phyloP scores from a whole-genome alignment of 2,113 vertebrate species.

The Cranoglanis bouderius region DNA sequence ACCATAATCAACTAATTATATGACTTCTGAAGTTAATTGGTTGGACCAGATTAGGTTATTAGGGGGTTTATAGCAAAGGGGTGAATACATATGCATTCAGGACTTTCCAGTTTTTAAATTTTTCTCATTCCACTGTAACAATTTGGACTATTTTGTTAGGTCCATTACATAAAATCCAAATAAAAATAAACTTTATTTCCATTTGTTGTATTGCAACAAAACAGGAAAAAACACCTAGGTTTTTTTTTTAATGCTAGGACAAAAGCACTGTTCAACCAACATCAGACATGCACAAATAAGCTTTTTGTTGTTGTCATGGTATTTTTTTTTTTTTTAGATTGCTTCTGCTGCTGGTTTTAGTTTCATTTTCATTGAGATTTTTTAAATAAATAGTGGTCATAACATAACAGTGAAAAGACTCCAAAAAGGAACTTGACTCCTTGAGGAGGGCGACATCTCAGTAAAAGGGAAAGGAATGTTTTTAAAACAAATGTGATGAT shows the following conservation, averaged over 20 bases:
- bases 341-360: constrained; percentile 22
- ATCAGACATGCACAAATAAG: constrained; percentile 13
- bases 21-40: no score
- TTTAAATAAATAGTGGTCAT: constrained; percentile 28
- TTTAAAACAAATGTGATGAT: neutral
- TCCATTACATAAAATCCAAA: no score
- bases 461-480: neutral
- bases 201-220: no score
- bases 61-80: no score
- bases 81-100: no score
- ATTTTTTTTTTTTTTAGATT: neutral
- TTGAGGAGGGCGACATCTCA: neutral
- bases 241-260: constrained; percentile 19
- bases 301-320: constrained; percentile 40
- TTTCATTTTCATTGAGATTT: constrained; percentile 25
- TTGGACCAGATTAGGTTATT: no score
- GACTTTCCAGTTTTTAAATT: no score
- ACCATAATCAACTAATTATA: no score
- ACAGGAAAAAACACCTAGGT: no score
- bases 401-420: constrained; percentile 20
- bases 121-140: no score
- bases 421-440: neutral
- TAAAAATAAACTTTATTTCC: no score
- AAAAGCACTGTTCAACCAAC: neutral
- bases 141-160: no score